These are phyloP conservation scores for Latheticus oryzae DNA, from an alignment of 2,888 invertebrate genomes.

Conservation along the genomic window DNA sequence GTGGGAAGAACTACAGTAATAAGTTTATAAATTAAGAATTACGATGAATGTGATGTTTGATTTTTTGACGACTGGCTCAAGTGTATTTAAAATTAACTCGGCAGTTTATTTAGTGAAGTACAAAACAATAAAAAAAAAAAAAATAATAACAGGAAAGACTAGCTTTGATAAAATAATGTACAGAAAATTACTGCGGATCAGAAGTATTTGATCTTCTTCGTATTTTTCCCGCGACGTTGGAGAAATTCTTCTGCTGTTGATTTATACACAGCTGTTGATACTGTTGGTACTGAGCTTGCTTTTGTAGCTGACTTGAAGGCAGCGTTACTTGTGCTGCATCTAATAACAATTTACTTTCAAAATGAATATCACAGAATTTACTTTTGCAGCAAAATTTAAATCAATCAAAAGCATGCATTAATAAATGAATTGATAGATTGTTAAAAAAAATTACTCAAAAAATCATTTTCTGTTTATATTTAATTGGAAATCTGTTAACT, in stretches of 20 bases:
- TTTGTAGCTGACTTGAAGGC: conserved; percentile 58
- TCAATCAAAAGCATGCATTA: conserved; percentile 50
- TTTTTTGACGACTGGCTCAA: conserved; percentile 23
- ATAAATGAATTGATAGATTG: conserved; percentile 29
- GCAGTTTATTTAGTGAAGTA: conserved; percentile 49
- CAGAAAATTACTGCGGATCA: conserved; percentile 59
- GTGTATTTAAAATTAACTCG: conserved; percentile 36
- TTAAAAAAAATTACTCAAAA: conserved; percentile 21
- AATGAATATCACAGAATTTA: conserved; percentile 48
- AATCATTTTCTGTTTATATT: conserved; percentile 58
- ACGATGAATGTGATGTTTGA: conserved; percentile 33
- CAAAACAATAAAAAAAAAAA: conserved; percentile 40
- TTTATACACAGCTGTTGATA: conserved; percentile 61
- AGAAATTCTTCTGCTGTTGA: conserved; percentile 55
- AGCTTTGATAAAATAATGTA: conserved; percentile 49
- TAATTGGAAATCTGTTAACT: conserved; percentile 64
- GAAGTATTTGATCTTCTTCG: conserved; percentile 62
- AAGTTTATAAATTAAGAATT: conserved; percentile 22
- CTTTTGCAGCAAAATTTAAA: conserved; percentile 35
- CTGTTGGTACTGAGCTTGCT: conserved; percentile 62
- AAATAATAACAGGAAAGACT: conserved; percentile 45
- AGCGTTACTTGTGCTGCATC: conserved; percentile 56
- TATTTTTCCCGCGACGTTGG: conserved; percentile 58
- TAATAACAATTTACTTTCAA: conserved; percentile 51
- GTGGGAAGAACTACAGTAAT: conserved; percentile 36